Percentiles rank a stretch among this genome's conserved stretches.
These are phyloP conservation scores for Lutraria lutraria DNA, from an alignment of 2,888 invertebrate genomes.

Conservation along the genomic window DNA sequence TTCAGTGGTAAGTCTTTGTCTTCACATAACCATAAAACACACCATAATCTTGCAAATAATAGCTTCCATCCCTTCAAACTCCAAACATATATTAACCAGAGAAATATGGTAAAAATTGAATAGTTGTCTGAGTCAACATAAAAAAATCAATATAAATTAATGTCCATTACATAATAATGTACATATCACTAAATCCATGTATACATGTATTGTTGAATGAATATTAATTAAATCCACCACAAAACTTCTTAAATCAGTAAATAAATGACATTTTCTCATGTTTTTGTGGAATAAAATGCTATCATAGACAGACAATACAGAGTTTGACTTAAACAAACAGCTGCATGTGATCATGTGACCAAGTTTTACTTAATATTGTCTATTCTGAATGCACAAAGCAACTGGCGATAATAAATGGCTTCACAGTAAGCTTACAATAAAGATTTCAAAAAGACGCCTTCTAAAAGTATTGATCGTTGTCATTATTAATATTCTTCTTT, in stretches of 20 bases:
- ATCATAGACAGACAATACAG: neutral
- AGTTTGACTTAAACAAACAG: neutral
- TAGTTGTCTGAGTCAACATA: too few species aligned
- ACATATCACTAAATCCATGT: too few species aligned
- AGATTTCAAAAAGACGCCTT: neutral
- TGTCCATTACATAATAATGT: too few species aligned
- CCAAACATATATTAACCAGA: too few species aligned
- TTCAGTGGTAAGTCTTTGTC: too few species aligned
- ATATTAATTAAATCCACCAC: neutral
- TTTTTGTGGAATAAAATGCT: neutral
- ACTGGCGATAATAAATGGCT: neutral
- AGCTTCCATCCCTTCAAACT: too few species aligned
- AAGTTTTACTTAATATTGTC: neutral
- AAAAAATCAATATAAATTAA: too few species aligned
- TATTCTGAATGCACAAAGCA: neutral
- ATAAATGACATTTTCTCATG: neutral
- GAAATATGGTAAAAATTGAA: too few species aligned
- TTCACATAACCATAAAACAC: too few species aligned
- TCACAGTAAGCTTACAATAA: neutral
- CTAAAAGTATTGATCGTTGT: neutral
- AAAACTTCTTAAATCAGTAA: neutral
- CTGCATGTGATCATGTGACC: neutral
- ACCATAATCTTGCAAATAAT: too few species aligned
- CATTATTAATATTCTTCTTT: neutral
- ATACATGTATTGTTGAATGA: neutral